A percentile compares a stretch with the other conserved stretches of the same genome.
Conservation (phyloP, 2,888 invertebrate species). For the Drosophila prostipennis region DNA sequence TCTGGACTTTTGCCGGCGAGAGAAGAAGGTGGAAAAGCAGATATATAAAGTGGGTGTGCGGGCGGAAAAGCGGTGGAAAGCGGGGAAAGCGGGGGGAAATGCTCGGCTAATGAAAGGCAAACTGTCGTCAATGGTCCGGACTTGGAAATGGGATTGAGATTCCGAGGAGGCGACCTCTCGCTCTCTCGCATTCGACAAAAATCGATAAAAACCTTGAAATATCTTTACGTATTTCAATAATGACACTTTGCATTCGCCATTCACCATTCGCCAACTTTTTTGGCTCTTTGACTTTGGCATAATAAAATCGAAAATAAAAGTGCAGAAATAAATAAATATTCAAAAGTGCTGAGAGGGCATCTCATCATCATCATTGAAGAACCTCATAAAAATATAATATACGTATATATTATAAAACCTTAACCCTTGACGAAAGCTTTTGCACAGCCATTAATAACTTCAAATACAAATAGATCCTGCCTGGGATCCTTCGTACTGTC, state of each 20-base stretch:
- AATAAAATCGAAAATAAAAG: slow-evolving; percentile 31
- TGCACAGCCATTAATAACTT: slow-evolving; percentile 46
- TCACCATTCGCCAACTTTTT: neutral
- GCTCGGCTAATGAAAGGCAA: slow-evolving; percentile 46
- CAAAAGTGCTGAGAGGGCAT: neutral
- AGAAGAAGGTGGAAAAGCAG: neutral
- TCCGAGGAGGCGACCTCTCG: too few relatives aligned
- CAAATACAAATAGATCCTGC: too few relatives aligned
- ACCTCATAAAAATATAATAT: neutral
- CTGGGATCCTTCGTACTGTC: neutral
- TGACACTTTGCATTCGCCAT: slow-evolving; percentile 45
- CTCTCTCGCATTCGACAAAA: slow-evolving; percentile 44
- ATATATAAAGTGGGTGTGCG: neutral
- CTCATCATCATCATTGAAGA: neutral
- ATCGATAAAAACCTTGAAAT: slow-evolving; percentile 69
- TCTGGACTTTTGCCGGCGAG: slow-evolving; percentile 25
- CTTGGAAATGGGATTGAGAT: slow-evolving; percentile 11
- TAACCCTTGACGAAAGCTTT: slow-evolving; percentile 4
- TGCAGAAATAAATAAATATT: slow-evolving; percentile 14
- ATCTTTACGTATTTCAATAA: slow-evolving; percentile 47
- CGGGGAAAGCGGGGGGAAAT: too few relatives aligned
- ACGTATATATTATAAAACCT: neutral
- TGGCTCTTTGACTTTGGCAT: slow-evolving; percentile 12
- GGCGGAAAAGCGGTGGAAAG: neutral
- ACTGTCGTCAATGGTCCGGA: slow-evolving; percentile 22